phyloP scores from a whole-genome alignment of 2,888 invertebrate species.

The Chrysolina haemoptera region DNA sequence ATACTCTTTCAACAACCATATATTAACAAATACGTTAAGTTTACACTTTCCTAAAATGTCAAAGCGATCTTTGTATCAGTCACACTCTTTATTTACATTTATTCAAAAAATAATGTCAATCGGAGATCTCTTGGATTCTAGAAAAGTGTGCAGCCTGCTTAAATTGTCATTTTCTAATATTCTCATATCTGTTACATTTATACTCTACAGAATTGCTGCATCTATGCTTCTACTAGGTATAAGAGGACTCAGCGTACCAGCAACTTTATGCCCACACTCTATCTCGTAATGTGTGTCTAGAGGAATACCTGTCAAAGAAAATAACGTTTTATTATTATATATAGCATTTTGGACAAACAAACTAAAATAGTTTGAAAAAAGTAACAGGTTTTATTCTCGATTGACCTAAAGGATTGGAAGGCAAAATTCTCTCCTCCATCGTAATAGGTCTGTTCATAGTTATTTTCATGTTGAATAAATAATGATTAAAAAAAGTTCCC shows the following conservation, averaged over 20 bases:
- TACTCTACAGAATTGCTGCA: slow-evolving; percentile 65
- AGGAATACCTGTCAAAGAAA: slow-evolving; percentile 74
- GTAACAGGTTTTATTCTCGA: too few species aligned
- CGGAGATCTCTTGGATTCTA: slow-evolving; percentile 45
- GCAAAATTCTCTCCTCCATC: too few species aligned
- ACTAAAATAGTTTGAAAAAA: too few species aligned
- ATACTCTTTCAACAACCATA: slow-evolving; percentile 44
- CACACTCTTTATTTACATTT: slow-evolving; percentile 51
- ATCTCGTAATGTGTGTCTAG: slow-evolving; percentile 87
- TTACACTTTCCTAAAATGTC: slow-evolving; percentile 47
- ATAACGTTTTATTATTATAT: too few species aligned
- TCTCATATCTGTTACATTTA: slow-evolving; percentile 28
- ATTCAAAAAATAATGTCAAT: slow-evolving; percentile 50
- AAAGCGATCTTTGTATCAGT: slow-evolving; percentile 43
- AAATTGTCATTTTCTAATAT: slow-evolving; percentile 38
- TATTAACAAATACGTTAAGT: slow-evolving; percentile 38
- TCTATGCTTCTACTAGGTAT: slow-evolving; percentile 73
- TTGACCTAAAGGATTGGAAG: too few species aligned
- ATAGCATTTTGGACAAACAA: too few species aligned
- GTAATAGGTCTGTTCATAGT: too few species aligned
- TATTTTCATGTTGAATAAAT: too few species aligned
- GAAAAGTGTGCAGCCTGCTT: slow-evolving; percentile 41
- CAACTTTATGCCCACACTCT: slow-evolving; percentile 83
- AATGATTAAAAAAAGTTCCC: too few species aligned
- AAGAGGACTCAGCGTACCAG: slow-evolving; percentile 84